These are phyloP conservation scores for Orthonevra nobilis DNA, from an alignment of 2,888 invertebrate genomes.

Conservation along the genomic window DNA sequence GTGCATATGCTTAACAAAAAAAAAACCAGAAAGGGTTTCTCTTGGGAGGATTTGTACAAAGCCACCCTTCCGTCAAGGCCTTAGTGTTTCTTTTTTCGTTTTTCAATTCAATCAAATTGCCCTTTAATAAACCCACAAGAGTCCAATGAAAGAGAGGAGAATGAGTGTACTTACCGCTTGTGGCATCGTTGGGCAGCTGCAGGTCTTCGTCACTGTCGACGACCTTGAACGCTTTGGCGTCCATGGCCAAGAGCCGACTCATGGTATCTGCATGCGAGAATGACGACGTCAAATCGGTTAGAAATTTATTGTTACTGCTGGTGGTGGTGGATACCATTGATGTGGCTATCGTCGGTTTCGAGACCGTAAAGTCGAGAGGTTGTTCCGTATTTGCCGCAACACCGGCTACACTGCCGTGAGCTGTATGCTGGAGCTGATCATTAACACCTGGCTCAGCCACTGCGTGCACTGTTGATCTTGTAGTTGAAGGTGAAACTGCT, in stretches of 20 bases:
- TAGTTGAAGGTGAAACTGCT: slow-evolving; percentile 62
- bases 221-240: slow-evolving; percentile 61
- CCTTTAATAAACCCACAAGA: slow-evolving; percentile 40
- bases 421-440: slow-evolving; percentile 75
- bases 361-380: slow-evolving; percentile 72
- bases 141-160: too few species aligned
- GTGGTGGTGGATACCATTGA: slow-evolving; percentile 38
- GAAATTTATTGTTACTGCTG: slow-evolving; percentile 60
- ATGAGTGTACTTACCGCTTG: slow-evolving; percentile 45
- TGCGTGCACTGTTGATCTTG: slow-evolving; percentile 68
- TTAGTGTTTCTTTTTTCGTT: too few species aligned
- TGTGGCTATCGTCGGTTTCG: slow-evolving; percentile 43
- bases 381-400: slow-evolving; percentile 72
- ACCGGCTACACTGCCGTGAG: slow-evolving; percentile 72
- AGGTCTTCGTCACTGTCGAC: slow-evolving; percentile 25
- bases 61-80: slow-evolving; percentile 13
- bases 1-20: slow-evolving; percentile 58
- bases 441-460: slow-evolving; percentile 77
- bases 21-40: slow-evolving; percentile 44
- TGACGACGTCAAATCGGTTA: slow-evolving; percentile 67
- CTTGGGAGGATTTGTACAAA: slow-evolving; percentile 59
- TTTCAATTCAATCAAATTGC: slow-evolving; percentile 62
- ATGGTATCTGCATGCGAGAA: slow-evolving; percentile 67
- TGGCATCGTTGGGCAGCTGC: slow-evolving; percentile 24
- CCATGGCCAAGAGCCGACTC: slow-evolving; percentile 63